Evolutionary conservation across 2,888 invertebrate genomes (phyloP).

Genomic region (Campopleginae sp.): DNA sequence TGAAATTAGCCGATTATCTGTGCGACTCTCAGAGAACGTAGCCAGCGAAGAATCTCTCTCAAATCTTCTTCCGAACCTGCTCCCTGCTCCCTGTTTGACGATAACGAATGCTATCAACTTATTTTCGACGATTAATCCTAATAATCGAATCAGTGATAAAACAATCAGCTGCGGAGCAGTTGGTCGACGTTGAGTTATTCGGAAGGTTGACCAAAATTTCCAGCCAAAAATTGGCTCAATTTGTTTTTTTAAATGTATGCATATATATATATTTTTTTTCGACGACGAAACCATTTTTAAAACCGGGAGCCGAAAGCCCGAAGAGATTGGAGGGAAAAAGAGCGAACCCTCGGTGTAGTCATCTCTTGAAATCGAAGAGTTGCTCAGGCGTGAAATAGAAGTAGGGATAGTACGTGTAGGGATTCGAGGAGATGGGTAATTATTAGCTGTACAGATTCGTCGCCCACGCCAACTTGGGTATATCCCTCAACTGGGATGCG

Average conservation of each 20-base stretch:
- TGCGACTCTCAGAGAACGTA: slow-evolving; percentile 58
- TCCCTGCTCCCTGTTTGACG: slow-evolving; percentile 1
- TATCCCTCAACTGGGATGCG: slow-evolving; percentile 39
- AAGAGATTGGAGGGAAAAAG: slow-evolving; percentile 35
- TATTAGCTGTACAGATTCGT: slow-evolving; percentile 80
- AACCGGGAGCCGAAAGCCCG: slow-evolving; percentile 21
- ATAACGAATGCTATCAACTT: slow-evolving; percentile 27
- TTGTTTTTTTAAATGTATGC: background rate
- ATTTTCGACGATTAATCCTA: slow-evolving; percentile 40
- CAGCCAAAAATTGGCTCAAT: background rate
- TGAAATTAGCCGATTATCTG: slow-evolving; percentile 74
- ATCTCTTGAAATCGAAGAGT: slow-evolving; percentile 74
- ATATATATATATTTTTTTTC: too few relatives aligned
- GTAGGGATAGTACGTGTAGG: slow-evolving; percentile 59
- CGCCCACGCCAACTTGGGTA: slow-evolving; percentile 27
- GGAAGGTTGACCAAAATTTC: background rate
- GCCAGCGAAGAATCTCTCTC: slow-evolving; percentile 29
- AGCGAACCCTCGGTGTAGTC: slow-evolving; percentile 24
- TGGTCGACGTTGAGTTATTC: background rate
- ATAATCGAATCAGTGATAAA: slow-evolving; percentile 4
- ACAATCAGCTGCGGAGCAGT: background rate
- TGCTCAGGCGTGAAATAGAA: slow-evolving; percentile 81
- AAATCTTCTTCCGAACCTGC: slow-evolving; percentile 5
- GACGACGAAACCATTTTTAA: background rate
- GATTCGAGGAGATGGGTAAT: slow-evolving; percentile 79